Evolutionary conservation across 2,113 vertebrate genomes (phyloP).

Genomic region (Helogale parvula): DNA sequence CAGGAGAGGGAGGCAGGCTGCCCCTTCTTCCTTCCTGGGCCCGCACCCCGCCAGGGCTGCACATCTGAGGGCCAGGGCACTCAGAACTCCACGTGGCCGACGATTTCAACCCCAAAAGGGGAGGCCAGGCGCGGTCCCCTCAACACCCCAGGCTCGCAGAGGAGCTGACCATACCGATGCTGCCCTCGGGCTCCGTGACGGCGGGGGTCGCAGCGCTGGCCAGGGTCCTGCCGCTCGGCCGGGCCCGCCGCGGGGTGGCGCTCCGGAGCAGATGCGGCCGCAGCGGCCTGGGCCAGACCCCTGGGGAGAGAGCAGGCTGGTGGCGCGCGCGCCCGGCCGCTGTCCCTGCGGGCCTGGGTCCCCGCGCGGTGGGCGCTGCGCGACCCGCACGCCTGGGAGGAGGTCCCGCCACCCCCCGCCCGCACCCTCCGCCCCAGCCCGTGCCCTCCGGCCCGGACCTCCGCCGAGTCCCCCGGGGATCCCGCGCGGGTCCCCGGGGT

Average conservation of each 20-base stretch:
- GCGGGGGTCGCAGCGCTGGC: background rate
- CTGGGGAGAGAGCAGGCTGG: background rate
- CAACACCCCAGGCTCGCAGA: rapidly evolving
- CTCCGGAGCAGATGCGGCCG: background rate
- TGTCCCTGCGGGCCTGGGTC: background rate
- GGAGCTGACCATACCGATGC: background rate
- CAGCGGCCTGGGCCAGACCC: background rate
- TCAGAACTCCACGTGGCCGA: rapidly evolving
- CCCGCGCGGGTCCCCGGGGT: too few species aligned
- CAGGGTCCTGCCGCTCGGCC: background rate
- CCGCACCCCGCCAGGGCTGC: background rate
- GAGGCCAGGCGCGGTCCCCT: background rate
- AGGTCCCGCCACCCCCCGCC: too few species aligned
- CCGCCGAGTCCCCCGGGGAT: too few species aligned
- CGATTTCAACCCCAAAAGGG: rapidly evolving
- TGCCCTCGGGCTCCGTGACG: background rate
- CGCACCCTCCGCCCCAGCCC: background rate
- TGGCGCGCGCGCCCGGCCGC: background rate
- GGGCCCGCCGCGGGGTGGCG: background rate
- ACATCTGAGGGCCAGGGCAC: background rate
- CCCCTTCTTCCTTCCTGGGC: too few species aligned
- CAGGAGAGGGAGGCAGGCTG: background rate
- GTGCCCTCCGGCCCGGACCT: background rate
- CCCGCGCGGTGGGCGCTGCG: too few species aligned
- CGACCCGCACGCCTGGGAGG: background rate